Conservation (phyloP, 2,888 invertebrate species). For the Orchestes rusci region DNA sequence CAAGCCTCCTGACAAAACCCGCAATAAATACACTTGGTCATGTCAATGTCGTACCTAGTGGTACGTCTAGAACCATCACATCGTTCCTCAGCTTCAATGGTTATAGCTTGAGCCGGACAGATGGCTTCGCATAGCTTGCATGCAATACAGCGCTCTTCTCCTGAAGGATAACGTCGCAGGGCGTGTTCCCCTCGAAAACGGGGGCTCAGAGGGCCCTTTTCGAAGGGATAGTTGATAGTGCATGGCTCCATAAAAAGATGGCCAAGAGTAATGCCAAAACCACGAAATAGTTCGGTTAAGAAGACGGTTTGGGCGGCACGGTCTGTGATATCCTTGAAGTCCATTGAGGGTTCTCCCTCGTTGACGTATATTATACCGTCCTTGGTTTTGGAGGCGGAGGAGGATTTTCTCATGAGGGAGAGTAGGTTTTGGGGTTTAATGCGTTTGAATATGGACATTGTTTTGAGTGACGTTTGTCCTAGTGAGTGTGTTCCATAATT, state of each 20-base stretch:
- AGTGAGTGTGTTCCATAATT: no score
- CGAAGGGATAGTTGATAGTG: constrained; percentile 99
- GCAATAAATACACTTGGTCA: constrained; percentile 99
- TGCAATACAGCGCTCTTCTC: constrained; percentile 98
- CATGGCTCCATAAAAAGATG: constrained; percentile 95
- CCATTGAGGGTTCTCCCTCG: constrained; percentile 57
- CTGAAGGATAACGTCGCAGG: constrained; percentile 90
- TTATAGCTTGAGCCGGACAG: constrained; percentile 99
- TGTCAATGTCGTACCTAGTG: constrained; percentile 98
- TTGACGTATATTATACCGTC: constrained; percentile 56
- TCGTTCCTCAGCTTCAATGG: constrained; percentile 97
- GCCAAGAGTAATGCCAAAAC: constrained; percentile 74
- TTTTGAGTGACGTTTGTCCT: no score
- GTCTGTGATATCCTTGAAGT: constrained; percentile 64
- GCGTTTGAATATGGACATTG: no score
- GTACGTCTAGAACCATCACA: constrained; percentile 95
- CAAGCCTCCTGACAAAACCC: constrained; percentile 99
- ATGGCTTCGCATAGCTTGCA: constrained; percentile 99
- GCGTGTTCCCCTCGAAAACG: constrained; percentile 98
- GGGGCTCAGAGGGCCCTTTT: constrained; percentile 97
- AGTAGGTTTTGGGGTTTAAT: no score
- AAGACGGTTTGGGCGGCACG: constrained; percentile 68
- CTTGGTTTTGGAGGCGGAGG: constrained; percentile 27
- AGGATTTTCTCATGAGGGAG: no score
- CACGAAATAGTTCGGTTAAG: constrained; percentile 72